Evolutionary conservation across 2,888 invertebrate species (phyloP), one percentile per base, ranked within the genome.

Genomic region (Cecidostiba fungosa): DNA sequence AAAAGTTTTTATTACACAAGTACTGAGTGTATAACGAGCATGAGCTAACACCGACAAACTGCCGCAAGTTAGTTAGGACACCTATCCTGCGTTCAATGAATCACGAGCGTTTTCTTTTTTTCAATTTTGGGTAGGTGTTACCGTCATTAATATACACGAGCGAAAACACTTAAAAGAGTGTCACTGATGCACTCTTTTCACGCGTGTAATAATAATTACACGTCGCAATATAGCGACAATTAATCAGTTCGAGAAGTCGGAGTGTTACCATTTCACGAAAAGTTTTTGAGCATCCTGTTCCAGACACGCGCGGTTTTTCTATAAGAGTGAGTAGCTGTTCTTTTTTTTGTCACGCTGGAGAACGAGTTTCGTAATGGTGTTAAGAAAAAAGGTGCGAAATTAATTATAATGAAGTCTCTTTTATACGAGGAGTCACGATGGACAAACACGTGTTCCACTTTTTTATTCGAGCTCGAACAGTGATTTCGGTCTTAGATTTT

Each of bases 321-420:
- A 54, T 14, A 80, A 59, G 12, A n/a, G 32, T 54, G 29, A 36
- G 26, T 39, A 23, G 10, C n/a, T 19, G 32, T 39, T 39, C 5
- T 70, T 72, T n/a, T 66, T 47, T 77, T 4, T 26, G 26, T 59
- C 16, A 19, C 50, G 19, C 54, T 59, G 39, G 23, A 72, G 2
- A 81, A 62, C 74, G 19, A 82, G 32, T 23, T 76, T 62, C 32
- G 10, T 50, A 43, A n/a, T 76, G 19, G 23, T 12, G 62, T 50
- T 80, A 10, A 29, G 39, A 26, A 62, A 59, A 43, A 76, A 82
- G 80, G 80, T 72, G 80, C 72, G 59, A 80, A 79, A 54, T 80
- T 72, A 72, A 80, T 72, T 80, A 36, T 72, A 59, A 36, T 72
- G 72, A 80, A 80, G 59, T 54, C 23, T 80, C 54, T 19, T 80